Conservation (phyloP, 2,797 vertebrate species). For the Enteromius paludinosus region DNA sequence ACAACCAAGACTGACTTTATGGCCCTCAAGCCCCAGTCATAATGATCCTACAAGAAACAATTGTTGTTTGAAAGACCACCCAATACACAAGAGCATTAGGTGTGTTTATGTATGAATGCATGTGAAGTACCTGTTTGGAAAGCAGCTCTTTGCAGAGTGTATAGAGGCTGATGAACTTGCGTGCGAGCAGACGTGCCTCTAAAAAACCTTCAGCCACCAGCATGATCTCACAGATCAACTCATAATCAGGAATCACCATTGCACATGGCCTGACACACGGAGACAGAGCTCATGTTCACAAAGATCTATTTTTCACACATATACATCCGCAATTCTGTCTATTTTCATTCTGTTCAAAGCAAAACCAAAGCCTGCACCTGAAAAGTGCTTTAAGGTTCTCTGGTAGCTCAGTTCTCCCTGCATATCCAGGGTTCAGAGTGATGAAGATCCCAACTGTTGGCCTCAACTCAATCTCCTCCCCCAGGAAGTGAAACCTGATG, state of each 20-base stretch:
- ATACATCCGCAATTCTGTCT: neutral
- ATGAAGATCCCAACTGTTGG: constrained; percentile 83
- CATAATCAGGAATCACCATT: constrained; percentile 84
- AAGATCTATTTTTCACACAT: neutral
- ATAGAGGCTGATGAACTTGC: constrained; percentile 85
- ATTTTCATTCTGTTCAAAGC: neutral
- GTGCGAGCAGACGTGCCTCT: constrained; percentile 79
- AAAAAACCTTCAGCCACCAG: constrained; percentile 82
- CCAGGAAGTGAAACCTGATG: constrained; percentile 81
- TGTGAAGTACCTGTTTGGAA: constrained; percentile 76
- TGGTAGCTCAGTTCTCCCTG: constrained; percentile 79
- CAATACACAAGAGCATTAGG: neutral
- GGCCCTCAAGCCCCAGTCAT: constrained; percentile 79
- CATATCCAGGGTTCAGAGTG: constrained; percentile 83
- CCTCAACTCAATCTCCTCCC: constrained; percentile 80
- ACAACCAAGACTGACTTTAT: constrained; percentile 84
- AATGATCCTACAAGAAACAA: constrained; percentile 76
- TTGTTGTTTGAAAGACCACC: neutral
- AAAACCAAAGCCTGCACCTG: constrained; percentile 66
- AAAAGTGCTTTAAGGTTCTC: constrained; percentile 84
- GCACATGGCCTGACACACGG: constrained; percentile 59
- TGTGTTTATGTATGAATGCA: neutral
- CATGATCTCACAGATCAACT: constrained; percentile 85
- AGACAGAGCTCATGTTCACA: neutral
- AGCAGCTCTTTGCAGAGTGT: constrained; percentile 82